A percentile compares a stretch with the other conserved stretches of the same genome.
These are phyloP conservation scores for Thamnophis elegans DNA, from an alignment of 2,797 vertebrate genomes.

Conservation along the genomic window DNA sequence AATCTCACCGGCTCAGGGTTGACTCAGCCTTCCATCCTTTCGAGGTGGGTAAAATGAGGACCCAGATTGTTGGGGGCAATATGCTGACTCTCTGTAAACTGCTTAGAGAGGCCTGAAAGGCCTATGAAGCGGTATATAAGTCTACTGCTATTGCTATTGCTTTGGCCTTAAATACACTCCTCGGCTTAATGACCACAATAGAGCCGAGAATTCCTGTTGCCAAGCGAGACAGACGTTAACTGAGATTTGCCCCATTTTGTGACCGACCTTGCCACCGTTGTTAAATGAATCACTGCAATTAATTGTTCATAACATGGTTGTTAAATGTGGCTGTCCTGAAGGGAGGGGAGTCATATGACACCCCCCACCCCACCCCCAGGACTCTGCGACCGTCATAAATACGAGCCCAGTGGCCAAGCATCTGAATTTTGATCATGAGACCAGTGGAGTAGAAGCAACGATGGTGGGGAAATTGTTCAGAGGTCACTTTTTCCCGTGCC, in stretches of 20 bases:
- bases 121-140: no score
- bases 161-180: neutral
- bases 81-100: no score
- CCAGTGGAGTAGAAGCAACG: no score
- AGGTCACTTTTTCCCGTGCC: neutral
- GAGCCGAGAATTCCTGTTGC: neutral
- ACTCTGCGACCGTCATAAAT: neutral
- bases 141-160: no score
- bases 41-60: no score
- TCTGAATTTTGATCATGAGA: neutral
- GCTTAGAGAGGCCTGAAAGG: no score
- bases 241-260: neutral
- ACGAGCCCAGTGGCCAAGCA: neutral
- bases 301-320: no score
- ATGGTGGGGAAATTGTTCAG: neutral
- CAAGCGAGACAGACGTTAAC: neutral
- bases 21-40: no score
- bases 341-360: no score
- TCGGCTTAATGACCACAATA: neutral
- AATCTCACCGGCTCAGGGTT: no score
- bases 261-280: neutral
- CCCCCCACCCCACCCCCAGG: fast-evolving
- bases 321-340: neutral
- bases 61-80: no score
- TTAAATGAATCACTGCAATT: no score